Percentiles rank a stretch among this genome's conserved stretches.
phyloP scores from a whole-genome alignment of 2,797 vertebrate species.

The Apogon talboti region DNA sequence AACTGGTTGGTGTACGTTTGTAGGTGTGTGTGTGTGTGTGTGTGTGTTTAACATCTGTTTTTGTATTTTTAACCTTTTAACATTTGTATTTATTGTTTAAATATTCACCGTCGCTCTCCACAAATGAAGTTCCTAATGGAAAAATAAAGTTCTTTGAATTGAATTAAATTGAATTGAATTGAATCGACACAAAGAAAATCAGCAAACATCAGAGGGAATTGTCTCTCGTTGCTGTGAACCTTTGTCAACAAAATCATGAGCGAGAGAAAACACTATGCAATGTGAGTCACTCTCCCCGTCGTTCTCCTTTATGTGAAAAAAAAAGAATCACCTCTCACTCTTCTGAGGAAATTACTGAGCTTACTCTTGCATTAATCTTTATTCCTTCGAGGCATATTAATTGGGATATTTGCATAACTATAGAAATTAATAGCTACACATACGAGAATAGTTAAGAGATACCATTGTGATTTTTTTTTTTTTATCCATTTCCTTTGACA shows the following conservation, averaged over 20 bases:
- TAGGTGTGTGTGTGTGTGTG: too few species aligned
- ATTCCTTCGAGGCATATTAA: too few species aligned
- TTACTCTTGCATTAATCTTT: too few species aligned
- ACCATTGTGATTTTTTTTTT: constrained; percentile 30
- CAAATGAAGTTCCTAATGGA: too few species aligned
- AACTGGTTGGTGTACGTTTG: too few species aligned
- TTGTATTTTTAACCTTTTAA: too few species aligned
- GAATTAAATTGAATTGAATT: too few species aligned
- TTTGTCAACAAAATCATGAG: constrained; percentile 30
- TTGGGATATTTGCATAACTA: constrained; percentile 65
- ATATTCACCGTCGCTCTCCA: too few species aligned
- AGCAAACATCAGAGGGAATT: constrained; percentile 14
- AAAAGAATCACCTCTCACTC: constrained; percentile 37
- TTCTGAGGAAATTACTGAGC: too few species aligned
- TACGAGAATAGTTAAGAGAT: constrained; percentile 47
- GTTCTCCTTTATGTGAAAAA: constrained; percentile 8
- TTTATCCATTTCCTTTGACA: constrained; percentile 43
- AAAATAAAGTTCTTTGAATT: too few species aligned
- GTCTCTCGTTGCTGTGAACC: constrained; percentile 18
- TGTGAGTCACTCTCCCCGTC: neutral
- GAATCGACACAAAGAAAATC: neutral
- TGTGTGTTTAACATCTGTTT: too few species aligned
- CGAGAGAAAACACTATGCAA: constrained; percentile 13
- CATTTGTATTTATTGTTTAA: too few species aligned
- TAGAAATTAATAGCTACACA: constrained; percentile 46